These are phyloP conservation scores for Sorex fumeus DNA, from an alignment of 2,113 vertebrate genomes.

Conservation along the genomic window DNA sequence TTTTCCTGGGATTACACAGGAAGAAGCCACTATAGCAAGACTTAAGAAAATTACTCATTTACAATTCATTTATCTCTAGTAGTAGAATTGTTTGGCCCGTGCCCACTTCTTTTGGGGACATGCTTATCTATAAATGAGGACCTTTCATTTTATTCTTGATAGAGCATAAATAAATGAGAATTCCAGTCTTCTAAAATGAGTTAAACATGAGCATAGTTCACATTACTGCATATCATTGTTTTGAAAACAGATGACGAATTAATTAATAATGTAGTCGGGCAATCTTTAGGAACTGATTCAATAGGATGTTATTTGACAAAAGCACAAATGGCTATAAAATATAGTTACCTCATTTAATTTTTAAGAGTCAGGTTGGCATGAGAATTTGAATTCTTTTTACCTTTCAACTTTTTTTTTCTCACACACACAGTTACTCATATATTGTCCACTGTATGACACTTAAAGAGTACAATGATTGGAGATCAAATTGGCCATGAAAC, in stretches of 20 bases:
- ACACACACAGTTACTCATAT: constrained; percentile 4
- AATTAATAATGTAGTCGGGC: constrained; percentile 39
- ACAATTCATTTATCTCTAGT: not conserved
- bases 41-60: constrained; percentile 33
- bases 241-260: constrained; percentile 27
- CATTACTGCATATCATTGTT: not conserved
- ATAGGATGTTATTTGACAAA: constrained; percentile 31
- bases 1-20: not conserved
- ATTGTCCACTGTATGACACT: not conserved
- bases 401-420: not conserved
- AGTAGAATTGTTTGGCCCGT: not conserved
- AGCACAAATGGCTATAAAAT: constrained; percentile 9
- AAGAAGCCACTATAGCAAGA: not conserved
- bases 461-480: not conserved
- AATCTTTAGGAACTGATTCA: constrained; percentile 53
- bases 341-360: constrained; percentile 29
- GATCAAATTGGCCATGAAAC: not conserved
- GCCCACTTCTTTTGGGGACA: not conserved
- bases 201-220: constrained; percentile 11
- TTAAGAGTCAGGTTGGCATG: not conserved
- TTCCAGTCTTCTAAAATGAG: constrained; percentile 11
- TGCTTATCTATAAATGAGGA: not conserved
- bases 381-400: constrained; percentile 33
- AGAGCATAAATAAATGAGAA: constrained; percentile 33
- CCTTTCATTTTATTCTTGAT: not conserved